Evolutionary conservation across 2,888 invertebrate species (phyloP).

Genomic region (Himalopsyche kuldschensis): DNA sequence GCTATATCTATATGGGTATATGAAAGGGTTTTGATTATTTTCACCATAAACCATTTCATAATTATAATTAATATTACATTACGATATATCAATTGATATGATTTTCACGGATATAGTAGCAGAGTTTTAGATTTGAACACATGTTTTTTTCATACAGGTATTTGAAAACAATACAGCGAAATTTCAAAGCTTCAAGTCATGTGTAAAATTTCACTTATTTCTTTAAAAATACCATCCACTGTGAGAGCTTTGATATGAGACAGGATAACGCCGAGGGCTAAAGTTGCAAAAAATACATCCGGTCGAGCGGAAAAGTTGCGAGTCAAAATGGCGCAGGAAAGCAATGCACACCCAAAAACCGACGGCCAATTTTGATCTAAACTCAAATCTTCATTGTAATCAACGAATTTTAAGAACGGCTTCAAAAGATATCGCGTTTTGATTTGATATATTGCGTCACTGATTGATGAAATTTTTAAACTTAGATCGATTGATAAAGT

Average conservation of each 20-base stretch:
- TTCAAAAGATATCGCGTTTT: not conserved
- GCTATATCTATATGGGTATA: no score
- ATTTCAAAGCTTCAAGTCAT: no score
- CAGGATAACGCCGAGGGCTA: not conserved
- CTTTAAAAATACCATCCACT: not conserved
- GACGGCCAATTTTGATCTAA: not conserved
- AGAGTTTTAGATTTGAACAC: no score
- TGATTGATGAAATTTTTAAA: not conserved
- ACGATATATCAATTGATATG: no score
- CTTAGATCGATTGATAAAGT: not conserved
- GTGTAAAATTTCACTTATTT: not conserved
- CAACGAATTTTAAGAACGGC: not conserved
- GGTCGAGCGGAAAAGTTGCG: not conserved
- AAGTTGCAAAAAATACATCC: not conserved
- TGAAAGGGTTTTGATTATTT: no score
- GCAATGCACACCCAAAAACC: not conserved
- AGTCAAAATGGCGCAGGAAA: not conserved
- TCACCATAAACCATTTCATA: no score
- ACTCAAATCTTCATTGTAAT: not conserved
- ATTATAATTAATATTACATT: no score
- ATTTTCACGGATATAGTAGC: no score
- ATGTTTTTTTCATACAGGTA: no score
- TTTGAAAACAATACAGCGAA: no score
- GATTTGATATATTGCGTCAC: not conserved
- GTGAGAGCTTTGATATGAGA: not conserved